phyloP scores from a whole-genome alignment of 2,888 invertebrate species.

The Nomada fabriciana region DNA sequence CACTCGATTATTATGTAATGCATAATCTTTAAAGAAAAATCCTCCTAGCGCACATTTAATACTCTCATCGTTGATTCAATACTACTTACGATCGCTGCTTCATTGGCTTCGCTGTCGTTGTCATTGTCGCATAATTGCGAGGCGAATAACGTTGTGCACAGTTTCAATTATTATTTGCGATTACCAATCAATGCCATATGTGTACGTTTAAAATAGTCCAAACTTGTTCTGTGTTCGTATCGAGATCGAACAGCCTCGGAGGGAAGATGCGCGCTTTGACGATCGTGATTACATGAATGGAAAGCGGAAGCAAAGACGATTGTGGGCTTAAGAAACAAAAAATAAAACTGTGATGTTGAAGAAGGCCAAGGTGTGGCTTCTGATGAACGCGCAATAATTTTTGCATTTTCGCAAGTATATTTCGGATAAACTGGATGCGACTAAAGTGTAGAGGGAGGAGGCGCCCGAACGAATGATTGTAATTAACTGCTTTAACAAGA shows the following conservation, averaged over 20 bases:
- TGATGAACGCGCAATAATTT: conserved; percentile 64
- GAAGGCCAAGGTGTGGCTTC: conserved; percentile 39
- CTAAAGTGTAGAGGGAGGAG: background rate
- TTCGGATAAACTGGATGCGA: conserved; percentile 54
- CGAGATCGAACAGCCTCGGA: background rate
- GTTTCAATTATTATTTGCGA: conserved; percentile 24
- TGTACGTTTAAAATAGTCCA: conserved; percentile 5
- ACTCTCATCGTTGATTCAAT: conserved; percentile 28
- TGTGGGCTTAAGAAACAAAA: background rate
- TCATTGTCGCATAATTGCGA: background rate
- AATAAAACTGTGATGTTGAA: conserved; percentile 61
- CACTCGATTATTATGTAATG: conserved; percentile 6
- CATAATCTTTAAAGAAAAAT: conserved; percentile 8
- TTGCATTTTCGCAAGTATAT: conserved; percentile 53
- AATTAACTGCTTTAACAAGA: conserved; percentile 18
- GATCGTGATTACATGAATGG: conserved; percentile 8
- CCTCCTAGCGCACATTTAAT: conserved; percentile 20
- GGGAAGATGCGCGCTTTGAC: conserved; percentile 1
- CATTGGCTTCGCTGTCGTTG: background rate
- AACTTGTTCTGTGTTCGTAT: conserved; percentile 2
- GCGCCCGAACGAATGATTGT: conserved; percentile 26
- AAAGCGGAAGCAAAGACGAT: conserved; percentile 3
- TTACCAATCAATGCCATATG: conserved; percentile 17
- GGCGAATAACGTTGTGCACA: conserved; percentile 12
- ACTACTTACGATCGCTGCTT: conserved; percentile 26